Conservation (phyloP, 2,888 invertebrate genomes). For the Phyto melanocephala region DNA sequence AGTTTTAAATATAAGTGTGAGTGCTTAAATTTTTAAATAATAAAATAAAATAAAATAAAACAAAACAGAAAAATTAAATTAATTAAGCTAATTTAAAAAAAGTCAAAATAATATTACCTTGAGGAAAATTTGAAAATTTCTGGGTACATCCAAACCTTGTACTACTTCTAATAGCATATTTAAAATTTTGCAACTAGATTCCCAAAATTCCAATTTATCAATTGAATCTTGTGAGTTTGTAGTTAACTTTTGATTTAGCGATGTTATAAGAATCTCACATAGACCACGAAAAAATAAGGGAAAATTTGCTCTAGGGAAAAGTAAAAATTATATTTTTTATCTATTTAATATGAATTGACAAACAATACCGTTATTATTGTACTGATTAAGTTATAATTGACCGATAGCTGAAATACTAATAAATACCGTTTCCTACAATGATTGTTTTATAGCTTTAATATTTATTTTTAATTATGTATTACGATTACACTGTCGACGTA, state of each 20-base stretch:
- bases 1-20: conserved; percentile 84
- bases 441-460: too few species aligned
- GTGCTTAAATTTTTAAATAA: conserved; percentile 77
- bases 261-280: conserved; percentile 82
- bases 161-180: conserved; percentile 84
- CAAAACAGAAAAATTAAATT: neutral
- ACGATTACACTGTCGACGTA: too few species aligned
- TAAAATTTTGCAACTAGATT: conserved; percentile 82
- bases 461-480: too few species aligned
- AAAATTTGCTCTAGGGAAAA: conserved; percentile 80
- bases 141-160: conserved; percentile 82
- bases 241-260: conserved; percentile 80
- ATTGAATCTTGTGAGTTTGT: conserved; percentile 79
- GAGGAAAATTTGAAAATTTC: conserved; percentile 83
- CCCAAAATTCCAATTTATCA: conserved; percentile 84
- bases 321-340: neutral
- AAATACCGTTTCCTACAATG: too few species aligned
- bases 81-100: neutral
- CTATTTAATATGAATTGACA: too few species aligned
- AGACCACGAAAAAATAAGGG: conserved; percentile 84
- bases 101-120: conserved; percentile 76
- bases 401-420: too few species aligned
- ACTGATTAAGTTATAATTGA: too few species aligned
- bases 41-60: too few species aligned
- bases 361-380: too few species aligned